Evolutionary conservation across 2,888 invertebrate species (phyloP), one percentile per base, ranked within the genome.

Genomic region (Pseudeuparius sepicola): DNA sequence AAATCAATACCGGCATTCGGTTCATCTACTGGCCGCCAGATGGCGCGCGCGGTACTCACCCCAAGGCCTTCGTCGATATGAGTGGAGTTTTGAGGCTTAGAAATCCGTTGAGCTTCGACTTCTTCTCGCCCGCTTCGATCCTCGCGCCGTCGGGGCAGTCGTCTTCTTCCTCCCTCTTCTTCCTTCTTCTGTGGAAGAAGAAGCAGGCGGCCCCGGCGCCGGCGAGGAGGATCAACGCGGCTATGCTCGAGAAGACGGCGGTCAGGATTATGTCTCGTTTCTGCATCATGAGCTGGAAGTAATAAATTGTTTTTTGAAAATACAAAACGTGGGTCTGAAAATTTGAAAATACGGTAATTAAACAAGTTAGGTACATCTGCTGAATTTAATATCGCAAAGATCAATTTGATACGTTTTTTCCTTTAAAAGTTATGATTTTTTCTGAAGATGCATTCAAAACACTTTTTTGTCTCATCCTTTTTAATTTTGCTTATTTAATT

Each of bases 61-160:
- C 80, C 36, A 81, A 61, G 14, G 78, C 75, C 55, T 80, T 81
- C 7, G 80, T 80, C 48, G 76, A 76, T 49, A 82, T 81, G 32
- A 81, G 65, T 0, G 81, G 81, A 10, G 80, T 79, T 60, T 78
- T 79, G 50, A 81, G 57, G 49, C 68, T 78, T 34, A 81, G 66
- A 50, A 79, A 78, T 23, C 78, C 79, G 48, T 80, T 79, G 15
- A 73, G 54, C 34, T 69, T 59, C 28, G 64, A 68, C 40, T 69
- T 70, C 46, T 69, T 74, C 52, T 75, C 74, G 7, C 65, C 63
- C 24, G 66, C 65, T 37, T 68, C 68, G 40, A 65, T 10, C 23
- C 34, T 16, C 14, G 32, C 39, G 17, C 51, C 45, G 24, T 68
- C 67, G 35, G 68, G 70, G 36, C 67, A 68, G 40, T 70, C 71